Percentiles rank a stretch among this genome's conserved stretches.
Conservation (phyloP, 2,888 invertebrate species). For the Neoascia interrupta region DNA sequence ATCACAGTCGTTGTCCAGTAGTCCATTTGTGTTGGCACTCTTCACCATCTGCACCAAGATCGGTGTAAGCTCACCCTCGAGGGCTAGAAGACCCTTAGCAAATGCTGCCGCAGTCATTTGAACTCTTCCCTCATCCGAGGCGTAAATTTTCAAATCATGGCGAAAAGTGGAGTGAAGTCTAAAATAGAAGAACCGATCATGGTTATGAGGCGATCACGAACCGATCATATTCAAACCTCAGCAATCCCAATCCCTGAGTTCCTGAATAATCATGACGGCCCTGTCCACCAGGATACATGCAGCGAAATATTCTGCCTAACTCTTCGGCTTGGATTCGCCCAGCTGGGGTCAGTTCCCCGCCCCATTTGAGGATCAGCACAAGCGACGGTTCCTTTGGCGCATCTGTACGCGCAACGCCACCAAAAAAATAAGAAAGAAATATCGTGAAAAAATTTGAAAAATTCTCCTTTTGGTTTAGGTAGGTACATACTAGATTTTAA, state of each 20-base stretch:
- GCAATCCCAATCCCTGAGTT: conserved; percentile 96
- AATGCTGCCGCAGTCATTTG: conserved; percentile 99
- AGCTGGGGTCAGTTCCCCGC: conserved; percentile 98
- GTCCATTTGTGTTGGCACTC: conserved; percentile 98
- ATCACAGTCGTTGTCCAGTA: conserved; percentile 98
- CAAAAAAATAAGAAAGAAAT: too few relatives aligned
- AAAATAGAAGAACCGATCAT: neutral
- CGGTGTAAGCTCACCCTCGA: conserved; percentile 99
- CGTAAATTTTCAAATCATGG: conserved; percentile 99
- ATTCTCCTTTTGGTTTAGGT: too few relatives aligned
- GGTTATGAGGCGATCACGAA: neutral
- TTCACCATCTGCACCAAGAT: conserved; percentile 99
- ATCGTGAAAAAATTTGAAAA: too few relatives aligned
- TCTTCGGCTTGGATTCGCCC: conserved; percentile 99
- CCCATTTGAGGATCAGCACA: conserved; percentile 99
- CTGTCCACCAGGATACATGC: conserved; percentile 99
- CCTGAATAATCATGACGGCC: conserved; percentile 94
- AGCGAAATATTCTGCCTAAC: conserved; percentile 97
- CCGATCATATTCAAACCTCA: conserved; percentile 81
- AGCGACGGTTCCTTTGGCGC: conserved; percentile 94
- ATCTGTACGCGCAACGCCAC: conserved; percentile 83
- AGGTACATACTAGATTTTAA: conserved; percentile 73
- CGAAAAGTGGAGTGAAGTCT: conserved; percentile 98
- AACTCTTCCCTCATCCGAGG: conserved; percentile 99
- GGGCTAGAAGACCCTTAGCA: conserved; percentile 96